phyloP scores from a whole-genome alignment of 2,113 vertebrate genomes.

The Neogobius melanostomus region DNA sequence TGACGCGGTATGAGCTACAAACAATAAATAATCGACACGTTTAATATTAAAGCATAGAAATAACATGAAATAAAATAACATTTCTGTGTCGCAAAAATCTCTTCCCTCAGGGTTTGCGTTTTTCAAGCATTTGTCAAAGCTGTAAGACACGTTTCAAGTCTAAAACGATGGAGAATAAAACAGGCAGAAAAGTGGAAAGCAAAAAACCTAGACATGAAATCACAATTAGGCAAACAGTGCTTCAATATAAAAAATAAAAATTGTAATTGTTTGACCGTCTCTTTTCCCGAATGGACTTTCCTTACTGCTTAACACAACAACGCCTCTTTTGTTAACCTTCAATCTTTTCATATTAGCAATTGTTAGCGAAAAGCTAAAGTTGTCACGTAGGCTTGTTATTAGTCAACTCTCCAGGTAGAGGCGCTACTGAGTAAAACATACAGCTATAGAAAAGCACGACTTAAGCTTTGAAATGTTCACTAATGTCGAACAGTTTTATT shows the following conservation, averaged over 20 bases:
- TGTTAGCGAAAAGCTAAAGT: not conserved
- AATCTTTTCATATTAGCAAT: too few relatives aligned
- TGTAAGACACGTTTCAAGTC: not conserved
- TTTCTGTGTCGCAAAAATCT: not conserved
- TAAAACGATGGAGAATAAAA: not conserved
- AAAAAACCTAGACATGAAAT: not conserved
- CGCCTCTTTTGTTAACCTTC: too few relatives aligned
- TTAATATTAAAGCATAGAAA: constrained; percentile 16
- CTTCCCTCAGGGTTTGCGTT: not conserved
- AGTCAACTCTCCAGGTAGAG: not conserved
- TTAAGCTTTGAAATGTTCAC: too few relatives aligned
- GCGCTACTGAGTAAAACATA: not conserved
- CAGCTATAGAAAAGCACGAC: too few relatives aligned
- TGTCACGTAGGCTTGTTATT: not conserved
- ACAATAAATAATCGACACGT: not conserved
- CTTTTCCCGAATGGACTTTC: not conserved
- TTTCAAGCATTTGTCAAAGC: not conserved
- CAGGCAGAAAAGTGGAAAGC: constrained; percentile 8
- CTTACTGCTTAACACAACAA: too few relatives aligned
- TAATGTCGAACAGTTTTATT: not conserved
- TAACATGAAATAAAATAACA: not conserved
- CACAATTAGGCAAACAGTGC: constrained; percentile 1
- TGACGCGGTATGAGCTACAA: not conserved
- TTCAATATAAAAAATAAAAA: constrained; percentile 2
- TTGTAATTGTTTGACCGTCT: not conserved